Evolutionary conservation across 1,140 invertebrate genomes (phyloP).

Genomic region (Octopus sinensis): DNA sequence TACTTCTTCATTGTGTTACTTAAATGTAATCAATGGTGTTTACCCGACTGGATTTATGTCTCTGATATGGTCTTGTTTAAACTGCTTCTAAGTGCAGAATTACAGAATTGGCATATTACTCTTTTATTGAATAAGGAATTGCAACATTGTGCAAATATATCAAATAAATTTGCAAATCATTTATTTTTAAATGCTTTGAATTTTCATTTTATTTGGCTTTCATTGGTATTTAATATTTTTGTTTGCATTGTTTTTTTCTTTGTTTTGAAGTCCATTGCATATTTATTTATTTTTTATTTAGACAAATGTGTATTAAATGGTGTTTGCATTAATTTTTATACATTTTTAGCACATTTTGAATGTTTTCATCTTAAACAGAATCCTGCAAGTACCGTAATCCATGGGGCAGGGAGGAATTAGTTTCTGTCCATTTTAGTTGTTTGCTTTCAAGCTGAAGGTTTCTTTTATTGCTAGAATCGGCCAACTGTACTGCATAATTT

Average conservation of each 20-base stretch:
- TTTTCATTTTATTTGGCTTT: no score
- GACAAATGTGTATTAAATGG: background rate
- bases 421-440: background rate
- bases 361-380: background rate
- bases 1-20: no score
- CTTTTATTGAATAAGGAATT: no score
- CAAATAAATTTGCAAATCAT: no score
- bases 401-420: background rate
- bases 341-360: background rate
- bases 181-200: no score
- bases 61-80: no score
- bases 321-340: background rate
- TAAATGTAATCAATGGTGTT: no score
- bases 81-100: no score
- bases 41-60: no score
- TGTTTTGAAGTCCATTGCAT: background rate
- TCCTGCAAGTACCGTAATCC: background rate
- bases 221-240: no score
- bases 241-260: background rate
- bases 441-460: constrained; percentile 9
- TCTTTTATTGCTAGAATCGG: constrained; percentile 11
- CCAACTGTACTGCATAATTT: constrained; percentile 7
- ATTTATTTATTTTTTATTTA: background rate
- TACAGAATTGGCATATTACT: no score
- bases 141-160: no score